These are phyloP conservation scores for Seriola dumerili DNA, from an alignment of 2,113 vertebrate species.

Conservation along the genomic window DNA sequence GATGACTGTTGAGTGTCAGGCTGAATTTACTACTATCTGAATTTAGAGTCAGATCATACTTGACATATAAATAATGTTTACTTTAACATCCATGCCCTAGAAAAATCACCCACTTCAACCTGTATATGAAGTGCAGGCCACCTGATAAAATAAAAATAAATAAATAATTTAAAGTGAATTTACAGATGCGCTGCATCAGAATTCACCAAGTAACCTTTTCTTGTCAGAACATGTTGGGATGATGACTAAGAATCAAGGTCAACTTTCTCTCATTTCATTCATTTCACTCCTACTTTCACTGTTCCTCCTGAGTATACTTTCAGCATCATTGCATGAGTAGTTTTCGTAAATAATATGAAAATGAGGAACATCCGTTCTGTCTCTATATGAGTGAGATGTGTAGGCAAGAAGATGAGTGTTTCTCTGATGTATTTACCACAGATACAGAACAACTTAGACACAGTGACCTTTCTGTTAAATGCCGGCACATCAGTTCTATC, in stretches of 20 bases:
- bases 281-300: background rate
- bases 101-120: too few relatives aligned
- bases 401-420: background rate
- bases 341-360: background rate
- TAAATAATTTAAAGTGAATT: too few relatives aligned
- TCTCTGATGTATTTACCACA: background rate
- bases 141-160: too few relatives aligned
- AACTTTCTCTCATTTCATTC: background rate
- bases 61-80: too few relatives aligned
- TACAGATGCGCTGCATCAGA: too few relatives aligned
- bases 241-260: background rate
- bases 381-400: background rate
- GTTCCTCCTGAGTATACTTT: slow-evolving; percentile 13
- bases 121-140: too few relatives aligned
- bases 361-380: background rate
- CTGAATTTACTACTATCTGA: background rate
- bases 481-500: slow-evolving; percentile 9
- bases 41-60: background rate
- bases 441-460: background rate
- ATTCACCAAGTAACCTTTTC: too few relatives aligned
- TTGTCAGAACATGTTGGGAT: background rate
- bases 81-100: too few relatives aligned
- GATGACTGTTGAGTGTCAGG: background rate
- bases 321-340: background rate
- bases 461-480: slow-evolving; percentile 19